These are phyloP conservation scores for Corythucha ciliata DNA, from an alignment of 2,888 invertebrate species.

Conservation along the genomic window DNA sequence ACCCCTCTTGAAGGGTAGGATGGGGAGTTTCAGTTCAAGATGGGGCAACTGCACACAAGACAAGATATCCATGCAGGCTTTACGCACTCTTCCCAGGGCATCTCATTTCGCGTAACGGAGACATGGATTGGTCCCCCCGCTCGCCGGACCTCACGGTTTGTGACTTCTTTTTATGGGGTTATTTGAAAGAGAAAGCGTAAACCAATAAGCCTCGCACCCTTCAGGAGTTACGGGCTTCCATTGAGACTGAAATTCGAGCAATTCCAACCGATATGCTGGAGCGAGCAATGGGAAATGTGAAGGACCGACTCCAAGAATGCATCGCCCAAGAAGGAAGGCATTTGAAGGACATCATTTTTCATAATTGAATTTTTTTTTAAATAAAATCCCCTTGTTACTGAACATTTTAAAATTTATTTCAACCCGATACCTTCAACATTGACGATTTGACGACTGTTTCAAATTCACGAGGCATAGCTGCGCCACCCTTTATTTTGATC, in stretches of 20 bases:
- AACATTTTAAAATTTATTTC: conserved; percentile 12
- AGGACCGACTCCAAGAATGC: neutral
- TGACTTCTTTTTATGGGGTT: conserved; percentile 17
- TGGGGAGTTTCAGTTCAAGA: too few species aligned
- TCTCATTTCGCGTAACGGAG: conserved; percentile 11
- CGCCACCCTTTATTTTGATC: neutral
- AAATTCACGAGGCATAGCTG: conserved; percentile 1
- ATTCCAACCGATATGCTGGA: neutral
- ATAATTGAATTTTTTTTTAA: conserved; percentile 2
- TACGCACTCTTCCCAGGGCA: too few species aligned
- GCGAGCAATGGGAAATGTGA: conserved; percentile 2
- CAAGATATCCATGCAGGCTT: too few species aligned
- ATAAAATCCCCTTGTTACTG: conserved; percentile 4
- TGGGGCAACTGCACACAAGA: too few species aligned
- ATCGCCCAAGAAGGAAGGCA: neutral
- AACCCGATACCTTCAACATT: conserved; percentile 10
- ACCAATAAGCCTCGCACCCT: conserved; percentile 5
- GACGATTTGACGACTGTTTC: conserved; percentile 12
- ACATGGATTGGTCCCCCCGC: conserved; percentile 5
- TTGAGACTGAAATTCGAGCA: neutral
- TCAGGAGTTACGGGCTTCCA: neutral
- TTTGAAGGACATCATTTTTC: neutral
- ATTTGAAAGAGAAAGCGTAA: neutral
- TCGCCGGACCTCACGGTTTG: conserved; percentile 13
- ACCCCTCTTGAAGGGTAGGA: too few species aligned